Base-by-base conservation (phyloP, 1,140 invertebrate species). In the Drosophila obscura region DNA sequence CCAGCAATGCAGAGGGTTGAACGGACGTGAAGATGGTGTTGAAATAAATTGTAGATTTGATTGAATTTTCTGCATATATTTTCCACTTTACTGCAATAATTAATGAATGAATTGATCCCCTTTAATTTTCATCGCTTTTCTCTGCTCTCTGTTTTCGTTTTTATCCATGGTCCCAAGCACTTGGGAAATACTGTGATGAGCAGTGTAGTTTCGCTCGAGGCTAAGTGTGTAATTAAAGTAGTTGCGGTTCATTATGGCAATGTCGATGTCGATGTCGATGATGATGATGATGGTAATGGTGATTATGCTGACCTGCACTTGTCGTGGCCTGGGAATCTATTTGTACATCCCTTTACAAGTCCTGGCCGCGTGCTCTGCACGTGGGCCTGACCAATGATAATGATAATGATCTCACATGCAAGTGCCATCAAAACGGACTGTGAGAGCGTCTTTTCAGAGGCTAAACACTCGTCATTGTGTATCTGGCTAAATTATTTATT, bases 211-310 rank as follows among this genome's bases (percentile, higher is more conserved):
- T 80, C 65, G 35, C 76, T 68, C 51, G 35, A 16, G 75, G 83
- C 72, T 51, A 77, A 80, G 58, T 77, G 64, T 83, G 80, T 88
- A 88, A 88, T 88, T 88, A 88, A 83, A 88, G 76, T 77, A 79
- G 83, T 88, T 83, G 83, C 62, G 80, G 83, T 73, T 65, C 46
- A 7, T 57, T 63, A 68, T 69, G 66, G 49, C 60, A 46, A 67
- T 62, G 59, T 52, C 51, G 68, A 53, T 77, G 58, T 66, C 55
- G 65, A 72, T 61, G 65, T 44, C 68, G 41, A 41, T 52, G 26
- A 35, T 15, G 56, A 60, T 67, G 62, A 62, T 41, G 24, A 44
- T 28, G 26, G 0, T 24, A 2, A 28, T 13, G 35, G 35, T 39
- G 79, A 71, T 71, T 68, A 63, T 64, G 75, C 66, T 85, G 77